Conservation (phyloP, 2,113 vertebrate species). For the Corapipo altera region DNA sequence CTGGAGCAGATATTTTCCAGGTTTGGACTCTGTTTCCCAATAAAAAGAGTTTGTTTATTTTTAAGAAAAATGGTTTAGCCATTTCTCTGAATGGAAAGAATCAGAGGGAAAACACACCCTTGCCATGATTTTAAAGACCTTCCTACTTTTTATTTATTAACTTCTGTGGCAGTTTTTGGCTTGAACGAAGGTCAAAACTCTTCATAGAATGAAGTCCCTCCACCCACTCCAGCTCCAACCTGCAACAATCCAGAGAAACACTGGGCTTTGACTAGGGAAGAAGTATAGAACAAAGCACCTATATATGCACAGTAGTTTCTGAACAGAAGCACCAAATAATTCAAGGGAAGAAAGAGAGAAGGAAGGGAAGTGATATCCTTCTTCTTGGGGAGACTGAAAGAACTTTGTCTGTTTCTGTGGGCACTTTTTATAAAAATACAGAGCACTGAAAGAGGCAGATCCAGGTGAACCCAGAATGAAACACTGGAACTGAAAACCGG, state of each 20-base stretch:
- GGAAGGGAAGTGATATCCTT: background rate
- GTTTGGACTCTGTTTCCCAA: background rate
- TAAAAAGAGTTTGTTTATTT: background rate
- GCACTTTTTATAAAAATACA: background rate
- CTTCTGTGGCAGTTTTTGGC: background rate
- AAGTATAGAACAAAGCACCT: background rate
- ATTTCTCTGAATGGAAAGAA: slow-evolving; percentile 13
- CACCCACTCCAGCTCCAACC: background rate
- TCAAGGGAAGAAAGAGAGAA: background rate
- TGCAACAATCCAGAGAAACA: background rate
- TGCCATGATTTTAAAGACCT: background rate
- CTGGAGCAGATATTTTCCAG: slow-evolving; percentile 1
- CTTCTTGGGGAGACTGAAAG: background rate
- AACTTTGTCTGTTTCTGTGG: background rate
- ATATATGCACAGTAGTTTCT: background rate
- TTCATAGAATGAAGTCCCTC: background rate
- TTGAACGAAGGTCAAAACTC: background rate
- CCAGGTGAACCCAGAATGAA: background rate
- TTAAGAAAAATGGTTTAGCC: background rate
- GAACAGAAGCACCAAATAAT: background rate
- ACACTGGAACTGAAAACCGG: background rate
- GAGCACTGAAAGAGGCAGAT: background rate
- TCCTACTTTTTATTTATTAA: background rate
- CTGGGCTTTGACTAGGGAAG: background rate
- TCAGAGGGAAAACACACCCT: background rate